Evolutionary conservation across 92 coral and sea anemone species (phyloP).

Genomic region (Parazoanthus darwini): DNA sequence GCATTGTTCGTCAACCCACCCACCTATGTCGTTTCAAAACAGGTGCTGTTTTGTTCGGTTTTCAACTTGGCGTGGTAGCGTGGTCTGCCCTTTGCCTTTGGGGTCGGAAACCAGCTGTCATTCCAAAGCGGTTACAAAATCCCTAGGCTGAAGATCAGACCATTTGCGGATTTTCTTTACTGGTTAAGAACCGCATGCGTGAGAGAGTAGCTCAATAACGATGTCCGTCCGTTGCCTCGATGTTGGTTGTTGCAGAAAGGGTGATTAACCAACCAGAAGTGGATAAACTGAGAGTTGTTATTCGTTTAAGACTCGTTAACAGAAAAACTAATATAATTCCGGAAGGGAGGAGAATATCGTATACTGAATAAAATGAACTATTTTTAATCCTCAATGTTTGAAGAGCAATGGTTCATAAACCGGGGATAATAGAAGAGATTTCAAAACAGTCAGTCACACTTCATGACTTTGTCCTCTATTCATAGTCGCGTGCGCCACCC

Average conservation of each 20-base stretch:
- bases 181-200: neutral
- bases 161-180: neutral
- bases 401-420: neutral
- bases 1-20: conserved; percentile 17
- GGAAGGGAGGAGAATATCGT: neutral
- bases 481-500: neutral
- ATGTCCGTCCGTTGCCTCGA: neutral
- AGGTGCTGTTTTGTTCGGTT: conserved; percentile 36
- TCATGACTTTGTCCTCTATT: neutral
- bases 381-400: neutral
- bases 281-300: neutral
- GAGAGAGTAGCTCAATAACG: neutral
- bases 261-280: neutral
- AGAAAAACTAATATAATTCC: neutral
- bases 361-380: neutral
- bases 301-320: neutral
- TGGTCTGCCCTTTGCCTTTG: neutral
- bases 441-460: neutral
- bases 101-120: conserved; percentile 24
- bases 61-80: neutral
- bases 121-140: neutral
- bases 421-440: neutral
- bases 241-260: neutral
- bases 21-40: neutral
- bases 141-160: neutral